These are phyloP conservation scores for Alosa sapidissima DNA, from an alignment of 2,797 vertebrate genomes.

Conservation along the genomic window DNA sequence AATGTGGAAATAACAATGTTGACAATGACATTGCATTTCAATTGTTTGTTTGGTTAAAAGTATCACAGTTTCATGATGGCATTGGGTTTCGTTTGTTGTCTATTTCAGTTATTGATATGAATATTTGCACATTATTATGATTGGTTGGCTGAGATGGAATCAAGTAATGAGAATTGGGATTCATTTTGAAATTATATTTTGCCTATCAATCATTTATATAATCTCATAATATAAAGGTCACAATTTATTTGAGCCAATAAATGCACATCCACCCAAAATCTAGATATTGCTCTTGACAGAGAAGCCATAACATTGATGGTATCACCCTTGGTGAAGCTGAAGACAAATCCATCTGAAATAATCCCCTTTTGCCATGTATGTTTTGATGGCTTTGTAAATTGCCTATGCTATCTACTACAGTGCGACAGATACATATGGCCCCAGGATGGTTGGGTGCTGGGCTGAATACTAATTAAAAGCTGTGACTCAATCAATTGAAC, in stretches of 20 bases:
- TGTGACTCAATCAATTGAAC: conserved; percentile 44
- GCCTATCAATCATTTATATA: neutral
- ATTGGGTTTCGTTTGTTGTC: neutral
- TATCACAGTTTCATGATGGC: neutral
- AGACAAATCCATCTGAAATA: conserved; percentile 28
- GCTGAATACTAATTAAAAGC: conserved; percentile 51
- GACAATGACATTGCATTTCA: too few species aligned
- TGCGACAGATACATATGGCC: conserved; percentile 36
- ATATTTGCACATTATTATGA: too few species aligned
- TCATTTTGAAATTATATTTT: neutral
- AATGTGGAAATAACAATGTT: neutral
- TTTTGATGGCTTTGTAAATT: conserved; percentile 34
- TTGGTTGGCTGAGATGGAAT: too few species aligned
- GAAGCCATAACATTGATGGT: conserved; percentile 1
- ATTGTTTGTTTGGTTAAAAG: neutral
- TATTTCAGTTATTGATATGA: neutral
- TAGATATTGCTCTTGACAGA: neutral
- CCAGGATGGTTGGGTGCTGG: conserved; percentile 31
- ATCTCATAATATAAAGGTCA: neutral
- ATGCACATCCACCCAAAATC: neutral
- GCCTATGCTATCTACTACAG: conserved; percentile 1
- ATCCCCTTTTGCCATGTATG: conserved; percentile 36
- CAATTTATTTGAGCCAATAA: neutral
- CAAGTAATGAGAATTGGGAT: too few species aligned
- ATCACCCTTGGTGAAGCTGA: conserved; percentile 25